Evolutionary conservation across 1,140 invertebrate genomes (phyloP).

Genomic region (Scaptomyza hsui): DNA sequence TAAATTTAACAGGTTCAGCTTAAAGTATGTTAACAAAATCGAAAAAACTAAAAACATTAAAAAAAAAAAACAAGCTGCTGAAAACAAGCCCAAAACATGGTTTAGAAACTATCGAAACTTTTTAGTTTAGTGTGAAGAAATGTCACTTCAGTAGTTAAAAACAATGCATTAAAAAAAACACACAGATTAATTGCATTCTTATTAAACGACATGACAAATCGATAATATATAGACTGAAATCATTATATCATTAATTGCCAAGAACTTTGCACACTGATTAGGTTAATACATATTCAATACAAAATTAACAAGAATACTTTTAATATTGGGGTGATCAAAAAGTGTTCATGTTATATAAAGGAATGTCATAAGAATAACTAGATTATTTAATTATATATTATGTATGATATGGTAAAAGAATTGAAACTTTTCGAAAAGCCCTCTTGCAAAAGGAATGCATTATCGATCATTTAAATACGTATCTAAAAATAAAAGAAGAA

Average conservation of each 20-base stretch:
- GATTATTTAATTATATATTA: not conserved
- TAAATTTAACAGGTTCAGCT: conserved; percentile 2
- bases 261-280: not conserved
- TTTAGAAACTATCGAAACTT: too few species aligned
- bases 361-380: not conserved
- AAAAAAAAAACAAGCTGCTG: not conserved
- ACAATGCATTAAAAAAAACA: not conserved
- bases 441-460: conserved; percentile 2
- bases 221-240: not conserved
- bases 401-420: too few species aligned
- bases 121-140: not conserved
- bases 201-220: not conserved
- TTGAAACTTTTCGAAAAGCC: too few species aligned
- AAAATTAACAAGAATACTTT: not conserved
- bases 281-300: not conserved
- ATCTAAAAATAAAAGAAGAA: not conserved
- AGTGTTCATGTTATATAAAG: not conserved
- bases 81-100: too few species aligned
- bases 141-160: not conserved
- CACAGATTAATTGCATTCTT: not conserved
- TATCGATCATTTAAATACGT: conserved; percentile 22
- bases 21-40: not conserved
- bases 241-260: not conserved
- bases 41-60: conserved; percentile 1
- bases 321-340: not conserved